Conservation (phyloP, 2,797 vertebrate genomes). For the Helarctos malayanus region DNA sequence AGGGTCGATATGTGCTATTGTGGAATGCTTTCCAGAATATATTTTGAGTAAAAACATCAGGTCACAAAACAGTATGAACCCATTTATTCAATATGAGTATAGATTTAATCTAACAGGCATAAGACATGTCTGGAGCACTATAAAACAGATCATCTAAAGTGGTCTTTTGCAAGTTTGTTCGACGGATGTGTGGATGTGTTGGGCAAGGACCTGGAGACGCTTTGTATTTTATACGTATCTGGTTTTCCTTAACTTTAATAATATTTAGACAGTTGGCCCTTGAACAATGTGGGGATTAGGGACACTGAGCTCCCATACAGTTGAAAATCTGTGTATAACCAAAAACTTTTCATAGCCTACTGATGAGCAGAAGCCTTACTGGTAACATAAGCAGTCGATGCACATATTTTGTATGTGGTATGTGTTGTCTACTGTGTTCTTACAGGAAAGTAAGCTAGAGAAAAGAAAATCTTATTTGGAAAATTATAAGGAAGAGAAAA, state of each 20-base stretch:
- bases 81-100: neutral
- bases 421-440: neutral
- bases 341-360: neutral
- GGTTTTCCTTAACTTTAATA: neutral
- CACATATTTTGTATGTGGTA: neutral
- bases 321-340: neutral
- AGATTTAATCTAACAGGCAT: neutral
- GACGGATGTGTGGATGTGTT: neutral
- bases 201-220: neutral
- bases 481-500: neutral
- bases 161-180: slow-evolving; percentile 1
- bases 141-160: neutral
- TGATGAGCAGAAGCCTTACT: neutral
- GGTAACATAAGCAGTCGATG: neutral
- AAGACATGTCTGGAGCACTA: neutral
- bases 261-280: neutral
- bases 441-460: neutral
- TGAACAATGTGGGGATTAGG: neutral
- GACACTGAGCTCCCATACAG: neutral
- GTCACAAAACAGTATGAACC: neutral
- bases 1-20: neutral
- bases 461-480: neutral
- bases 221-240: neutral
- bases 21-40: slow-evolving; percentile 8
- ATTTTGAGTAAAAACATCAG: slow-evolving; percentile 45